These are phyloP conservation scores for Parnassius orleans DNA, from an alignment of 2,888 invertebrate genomes.

Conservation along the genomic window DNA sequence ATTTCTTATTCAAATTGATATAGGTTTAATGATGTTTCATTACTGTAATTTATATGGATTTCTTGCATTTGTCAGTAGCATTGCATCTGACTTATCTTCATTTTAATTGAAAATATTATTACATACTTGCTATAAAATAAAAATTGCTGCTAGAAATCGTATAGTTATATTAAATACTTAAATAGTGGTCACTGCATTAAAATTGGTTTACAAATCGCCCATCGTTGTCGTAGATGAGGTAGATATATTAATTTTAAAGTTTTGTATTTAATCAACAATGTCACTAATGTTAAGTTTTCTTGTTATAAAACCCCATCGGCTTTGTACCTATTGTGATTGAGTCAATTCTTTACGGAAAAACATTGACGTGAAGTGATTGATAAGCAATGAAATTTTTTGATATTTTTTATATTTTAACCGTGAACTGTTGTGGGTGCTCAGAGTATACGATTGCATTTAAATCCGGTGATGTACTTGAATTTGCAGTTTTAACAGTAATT, in stretches of 20 bases:
- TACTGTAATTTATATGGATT: background rate
- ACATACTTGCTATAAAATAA: too few relatives aligned
- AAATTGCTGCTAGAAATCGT: too few relatives aligned
- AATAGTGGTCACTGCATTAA: too few relatives aligned
- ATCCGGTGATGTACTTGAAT: constrained; percentile 3
- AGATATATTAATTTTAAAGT: constrained; percentile 14
- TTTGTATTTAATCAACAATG: constrained; percentile 10
- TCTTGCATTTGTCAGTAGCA: background rate
- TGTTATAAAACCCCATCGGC: constrained; percentile 10
- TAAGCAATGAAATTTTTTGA: constrained; percentile 8
- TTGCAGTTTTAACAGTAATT: constrained; percentile 3
- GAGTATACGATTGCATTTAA: constrained; percentile 19
- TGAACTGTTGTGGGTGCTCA: constrained; percentile 23
- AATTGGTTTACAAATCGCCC: background rate
- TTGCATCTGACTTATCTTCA: background rate
- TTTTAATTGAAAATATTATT: too few relatives aligned
- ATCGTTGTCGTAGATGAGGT: constrained; percentile 8
- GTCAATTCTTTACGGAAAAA: constrained; percentile 14
- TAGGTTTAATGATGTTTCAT: background rate
- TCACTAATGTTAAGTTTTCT: constrained; percentile 17
- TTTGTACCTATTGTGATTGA: constrained; percentile 10
- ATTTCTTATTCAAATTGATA: background rate
- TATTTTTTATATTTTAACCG: constrained; percentile 9
- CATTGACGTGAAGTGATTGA: background rate
- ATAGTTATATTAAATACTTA: background rate